Conservation (phyloP, 2,888 invertebrate species). For the Drosophila merina region DNA sequence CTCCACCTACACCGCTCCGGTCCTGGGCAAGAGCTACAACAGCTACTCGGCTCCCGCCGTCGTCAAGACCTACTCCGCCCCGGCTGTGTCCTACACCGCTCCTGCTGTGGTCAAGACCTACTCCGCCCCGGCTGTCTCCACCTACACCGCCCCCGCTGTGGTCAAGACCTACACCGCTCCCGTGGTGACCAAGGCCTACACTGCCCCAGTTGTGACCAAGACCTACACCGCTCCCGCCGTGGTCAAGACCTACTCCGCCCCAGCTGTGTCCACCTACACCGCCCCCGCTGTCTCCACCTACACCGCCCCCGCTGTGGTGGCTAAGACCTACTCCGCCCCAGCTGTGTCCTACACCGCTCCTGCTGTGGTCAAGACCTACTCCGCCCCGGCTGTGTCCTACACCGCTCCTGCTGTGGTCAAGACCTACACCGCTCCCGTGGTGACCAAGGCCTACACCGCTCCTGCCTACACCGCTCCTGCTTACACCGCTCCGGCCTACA, state of each 20-base stretch:
- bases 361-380: conserved; percentile 23
- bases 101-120: conserved; percentile 36
- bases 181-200: conserved; percentile 30
- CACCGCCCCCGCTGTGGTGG: conserved; percentile 27
- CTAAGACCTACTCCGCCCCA: conserved; percentile 26
- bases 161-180: conserved; percentile 32
- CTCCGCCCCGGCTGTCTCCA: conserved; percentile 36
- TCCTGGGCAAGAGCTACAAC: conserved; percentile 36
- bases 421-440: background rate
- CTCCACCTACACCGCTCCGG: conserved; percentile 33
- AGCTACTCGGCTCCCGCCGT: conserved; percentile 39
- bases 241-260: conserved; percentile 27
- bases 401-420: conserved; percentile 15
- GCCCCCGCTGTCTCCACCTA: conserved; percentile 24
- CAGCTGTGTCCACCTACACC: conserved; percentile 29
- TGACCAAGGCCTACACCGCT: background rate
- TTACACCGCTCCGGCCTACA: too few species aligned
- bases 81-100: conserved; percentile 33
- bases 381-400: conserved; percentile 45
- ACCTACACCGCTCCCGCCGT: conserved; percentile 14
- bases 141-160: conserved; percentile 2
- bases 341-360: conserved; percentile 26
- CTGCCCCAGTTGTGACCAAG: conserved; percentile 24
- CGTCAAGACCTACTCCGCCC: conserved; percentile 13
- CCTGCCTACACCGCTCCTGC: too few species aligned